phyloP scores from a whole-genome alignment of 2,888 invertebrate genomes.

The Drosophila cracens region DNA sequence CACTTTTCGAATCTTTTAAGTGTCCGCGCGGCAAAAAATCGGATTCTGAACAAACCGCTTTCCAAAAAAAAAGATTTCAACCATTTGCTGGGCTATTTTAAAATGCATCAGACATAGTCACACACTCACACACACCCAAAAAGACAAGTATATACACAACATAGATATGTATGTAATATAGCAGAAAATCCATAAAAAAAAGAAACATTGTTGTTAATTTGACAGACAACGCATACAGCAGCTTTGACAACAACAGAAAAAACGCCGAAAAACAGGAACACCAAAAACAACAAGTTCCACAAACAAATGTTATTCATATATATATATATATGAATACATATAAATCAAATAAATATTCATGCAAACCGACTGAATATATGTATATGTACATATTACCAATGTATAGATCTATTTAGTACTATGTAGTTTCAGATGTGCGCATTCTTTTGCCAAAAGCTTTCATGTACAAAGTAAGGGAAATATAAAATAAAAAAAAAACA shows the following conservation, averaged over 20 bases:
- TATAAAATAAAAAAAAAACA: neutral
- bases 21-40: conserved; percentile 20
- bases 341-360: conserved; percentile 19
- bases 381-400: conserved; percentile 17
- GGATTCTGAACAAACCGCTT: conserved; percentile 6
- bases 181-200: conserved; percentile 35
- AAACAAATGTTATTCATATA: conserved; percentile 26
- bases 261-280: conserved; percentile 11
- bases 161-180: neutral
- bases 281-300: conserved; percentile 15
- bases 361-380: neutral
- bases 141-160: neutral
- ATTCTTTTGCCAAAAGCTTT: conserved; percentile 3
- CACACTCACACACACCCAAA: conserved; percentile 12
- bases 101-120: conserved; percentile 43
- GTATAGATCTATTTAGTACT: neutral
- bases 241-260: conserved; percentile 24
- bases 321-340: conserved; percentile 1
- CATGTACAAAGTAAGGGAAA: conserved; percentile 1
- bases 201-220: conserved; percentile 60
- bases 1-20: conserved; percentile 43
- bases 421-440: conserved; percentile 4
- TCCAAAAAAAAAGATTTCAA: conserved; percentile 31
- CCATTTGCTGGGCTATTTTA: conserved; percentile 54
- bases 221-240: conserved; percentile 54